These are phyloP conservation scores for Squalus acanthias DNA, from an alignment of 2,797 vertebrate genomes.

Conservation along the genomic window DNA sequence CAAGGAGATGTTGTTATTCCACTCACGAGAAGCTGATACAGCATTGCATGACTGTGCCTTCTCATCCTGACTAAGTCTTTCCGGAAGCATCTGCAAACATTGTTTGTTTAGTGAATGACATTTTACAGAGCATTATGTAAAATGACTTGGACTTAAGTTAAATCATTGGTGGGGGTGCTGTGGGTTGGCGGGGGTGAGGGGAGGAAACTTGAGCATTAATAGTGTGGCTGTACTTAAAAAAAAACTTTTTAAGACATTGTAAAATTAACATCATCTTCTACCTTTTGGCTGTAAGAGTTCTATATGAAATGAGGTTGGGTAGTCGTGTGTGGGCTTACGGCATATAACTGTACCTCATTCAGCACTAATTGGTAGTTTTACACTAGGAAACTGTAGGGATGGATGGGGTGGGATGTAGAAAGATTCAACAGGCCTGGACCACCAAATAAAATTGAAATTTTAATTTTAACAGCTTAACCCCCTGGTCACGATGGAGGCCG, in stretches of 20 bases:
- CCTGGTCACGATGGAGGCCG: background rate
- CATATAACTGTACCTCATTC: background rate
- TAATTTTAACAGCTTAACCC: background rate
- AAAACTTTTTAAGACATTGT: background rate
- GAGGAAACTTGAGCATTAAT: background rate
- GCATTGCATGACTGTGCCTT: background rate
- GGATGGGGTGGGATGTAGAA: background rate
- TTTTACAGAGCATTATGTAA: background rate
- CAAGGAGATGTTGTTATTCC: constrained; percentile 63
- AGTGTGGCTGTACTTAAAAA: background rate
- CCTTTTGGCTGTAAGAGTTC: background rate
- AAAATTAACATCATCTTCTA: background rate
- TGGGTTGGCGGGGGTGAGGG: background rate
- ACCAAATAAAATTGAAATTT: background rate
- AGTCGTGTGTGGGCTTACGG: background rate
- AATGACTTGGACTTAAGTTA: background rate
- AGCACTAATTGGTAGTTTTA: background rate
- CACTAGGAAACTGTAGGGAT: background rate
- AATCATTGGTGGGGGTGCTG: background rate
- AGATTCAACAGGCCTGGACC: background rate
- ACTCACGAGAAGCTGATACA: constrained; percentile 52
- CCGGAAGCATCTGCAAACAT: background rate
- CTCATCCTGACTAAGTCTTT: background rate
- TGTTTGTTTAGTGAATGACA: background rate
- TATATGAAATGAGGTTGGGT: background rate